phyloP scores from a whole-genome alignment of 2,888 invertebrate species.

The Drosophila rubida region DNA sequence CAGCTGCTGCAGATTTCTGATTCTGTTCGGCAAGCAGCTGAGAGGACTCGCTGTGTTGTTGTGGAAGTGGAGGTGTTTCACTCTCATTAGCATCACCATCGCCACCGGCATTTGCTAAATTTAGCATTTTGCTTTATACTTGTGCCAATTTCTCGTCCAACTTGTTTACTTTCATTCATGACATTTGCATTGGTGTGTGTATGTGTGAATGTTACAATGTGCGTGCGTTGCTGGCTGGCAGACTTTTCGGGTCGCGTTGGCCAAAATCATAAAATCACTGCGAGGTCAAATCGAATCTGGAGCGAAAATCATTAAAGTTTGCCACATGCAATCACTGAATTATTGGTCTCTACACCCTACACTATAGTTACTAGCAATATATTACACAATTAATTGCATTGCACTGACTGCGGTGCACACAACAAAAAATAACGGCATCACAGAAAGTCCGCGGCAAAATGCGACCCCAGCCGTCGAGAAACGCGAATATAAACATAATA shows the following conservation, averaged over 20 bases:
- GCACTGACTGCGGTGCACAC: conserved; percentile 11
- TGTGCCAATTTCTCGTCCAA: conserved; percentile 34
- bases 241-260: conserved; percentile 20
- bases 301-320: background rate
- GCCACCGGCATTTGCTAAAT: conserved; percentile 61
- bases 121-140: conserved; percentile 63
- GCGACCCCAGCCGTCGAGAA: background rate
- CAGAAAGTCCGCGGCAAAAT: background rate
- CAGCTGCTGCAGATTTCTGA: background rate
- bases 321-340: background rate
- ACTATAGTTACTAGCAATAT: conserved; percentile 5
- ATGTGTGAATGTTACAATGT: background rate
- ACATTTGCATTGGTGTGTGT: conserved; percentile 30
- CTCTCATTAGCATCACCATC: conserved; percentile 14
- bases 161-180: conserved; percentile 54
- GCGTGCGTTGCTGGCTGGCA: background rate
- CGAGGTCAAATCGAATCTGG: conserved; percentile 25
- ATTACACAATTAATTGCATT: conserved; percentile 23
- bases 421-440: conserved; percentile 23
- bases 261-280: conserved; percentile 10
- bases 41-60: conserved; percentile 5
- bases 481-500: conserved; percentile 33
- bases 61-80: conserved; percentile 21
- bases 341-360: conserved; percentile 18
- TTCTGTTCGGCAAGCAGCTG: conserved; percentile 18